Base-by-base conservation (phyloP, 2,797 vertebrate genomes). In the Hydrolagus colliei region DNA sequence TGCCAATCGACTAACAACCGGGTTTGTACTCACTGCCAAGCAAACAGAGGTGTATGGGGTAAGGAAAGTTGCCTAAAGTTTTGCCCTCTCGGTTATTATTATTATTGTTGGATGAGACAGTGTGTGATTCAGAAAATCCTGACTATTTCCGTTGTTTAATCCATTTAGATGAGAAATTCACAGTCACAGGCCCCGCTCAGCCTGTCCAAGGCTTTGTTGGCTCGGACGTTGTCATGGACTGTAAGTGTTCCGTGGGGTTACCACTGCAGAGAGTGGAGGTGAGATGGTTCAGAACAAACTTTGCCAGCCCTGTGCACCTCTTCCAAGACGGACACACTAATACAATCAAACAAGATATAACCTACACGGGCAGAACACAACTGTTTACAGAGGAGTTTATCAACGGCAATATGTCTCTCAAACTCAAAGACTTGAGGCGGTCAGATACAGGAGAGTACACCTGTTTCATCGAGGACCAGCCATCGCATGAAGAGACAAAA, bases 381-480 rank as follows among this genome's bases (percentile, higher is more conserved):
- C 87, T 91, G 84, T 86, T 90, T 27, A 90, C 87, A 22, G 90
- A 89, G 0, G 11, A 27, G 0, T 88, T 91, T 1, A 62, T 77
- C 5, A 87, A 89, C 52, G 91, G 91, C 7, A 89, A 88, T 20
- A 89, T 88, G 7, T 86, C 87, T 8, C 87, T 91, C 22, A 87
- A 86, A 82, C 89, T 91, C 79, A 87, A 71, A 4, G 87, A 85
- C 0, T 87, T 91, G 0, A 86, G 86, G 62, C 87, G 88, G 85
- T 87, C 89, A 0, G 91, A 91, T 13, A 90, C 89, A 82, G 91
- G 91, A 12, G 88, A 85, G 0, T 91, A 87, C 85, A 88, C 87
- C 1, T 91, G 91, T 82, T 90, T 89, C 79, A 90, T 91, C 76
- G 87, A 89, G 1, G 89, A 89, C 20, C 87, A 89, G 10, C 87